Evolutionary conservation across 2,113 vertebrate genomes (phyloP).

Genomic region (Gallinago jamesoni): DNA sequence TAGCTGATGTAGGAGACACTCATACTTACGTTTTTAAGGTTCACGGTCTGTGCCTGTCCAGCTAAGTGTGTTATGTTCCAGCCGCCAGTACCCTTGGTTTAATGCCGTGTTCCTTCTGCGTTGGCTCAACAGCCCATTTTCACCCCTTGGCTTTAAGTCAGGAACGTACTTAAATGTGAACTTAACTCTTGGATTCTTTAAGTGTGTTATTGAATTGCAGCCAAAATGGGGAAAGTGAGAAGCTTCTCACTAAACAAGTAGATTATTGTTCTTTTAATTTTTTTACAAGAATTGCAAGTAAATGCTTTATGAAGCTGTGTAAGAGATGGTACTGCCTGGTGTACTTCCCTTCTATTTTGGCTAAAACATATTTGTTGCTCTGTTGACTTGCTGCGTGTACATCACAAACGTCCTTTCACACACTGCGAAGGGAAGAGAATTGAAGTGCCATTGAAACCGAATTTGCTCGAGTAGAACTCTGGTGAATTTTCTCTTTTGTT

Average conservation of each 20-base stretch:
- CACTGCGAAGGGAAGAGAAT: neutral
- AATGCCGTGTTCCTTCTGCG: neutral
- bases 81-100: neutral
- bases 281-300: neutral
- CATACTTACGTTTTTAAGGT: fast-evolving
- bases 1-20: neutral
- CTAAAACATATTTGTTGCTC: neutral
- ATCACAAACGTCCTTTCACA: neutral
- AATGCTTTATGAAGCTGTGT: neutral
- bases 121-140: neutral
- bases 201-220: neutral
- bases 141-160: neutral
- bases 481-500: neutral
- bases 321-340: neutral
- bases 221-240: neutral
- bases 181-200: neutral
- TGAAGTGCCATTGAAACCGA: neutral
- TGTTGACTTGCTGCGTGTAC: neutral
- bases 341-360: neutral
- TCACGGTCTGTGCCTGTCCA: neutral
- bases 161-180: neutral
- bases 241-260: neutral
- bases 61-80: neutral
- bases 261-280: neutral
- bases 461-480: neutral